Percentiles rank a stretch among this genome's conserved stretches.
phyloP scores from a whole-genome alignment of 2,888 invertebrate genomes.

The Phengaris alcon region DNA sequence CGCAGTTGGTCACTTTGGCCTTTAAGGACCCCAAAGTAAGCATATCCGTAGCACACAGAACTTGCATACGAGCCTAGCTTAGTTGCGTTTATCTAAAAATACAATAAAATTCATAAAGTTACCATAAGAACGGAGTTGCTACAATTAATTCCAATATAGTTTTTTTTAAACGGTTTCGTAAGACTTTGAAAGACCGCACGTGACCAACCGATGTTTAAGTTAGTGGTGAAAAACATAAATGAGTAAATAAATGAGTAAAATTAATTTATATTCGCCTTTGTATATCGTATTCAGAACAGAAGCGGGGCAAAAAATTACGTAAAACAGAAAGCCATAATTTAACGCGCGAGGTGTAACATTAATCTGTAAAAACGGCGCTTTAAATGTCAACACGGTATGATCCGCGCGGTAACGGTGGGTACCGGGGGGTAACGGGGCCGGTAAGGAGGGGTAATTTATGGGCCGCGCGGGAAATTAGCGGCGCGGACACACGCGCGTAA shows the following conservation, averaged over 20 bases:
- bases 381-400: conserved; percentile 23
- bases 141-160: too few species aligned
- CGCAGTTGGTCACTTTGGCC: too few species aligned
- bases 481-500: conserved; percentile 41
- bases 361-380: conserved; percentile 17
- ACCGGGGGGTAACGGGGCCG: conserved; percentile 17
- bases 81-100: too few species aligned
- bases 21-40: too few species aligned
- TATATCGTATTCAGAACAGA: background rate
- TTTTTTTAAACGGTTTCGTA: too few species aligned
- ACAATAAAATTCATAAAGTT: too few species aligned
- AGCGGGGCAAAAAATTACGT: background rate
- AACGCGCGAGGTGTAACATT: conserved; percentile 7
- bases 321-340: conserved; percentile 20
- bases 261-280: background rate
- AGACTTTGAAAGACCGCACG: too few species aligned
- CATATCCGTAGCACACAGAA: too few species aligned
- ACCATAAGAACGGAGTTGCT: too few species aligned
- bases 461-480: conserved; percentile 49
- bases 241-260: background rate
- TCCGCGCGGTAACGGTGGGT: background rate
- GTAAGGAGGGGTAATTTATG: conserved; percentile 44
- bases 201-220: too few species aligned
- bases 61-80: too few species aligned
- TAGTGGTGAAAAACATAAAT: too few species aligned